These are phyloP conservation scores for Turdus rufiventris DNA, from an alignment of 2,113 vertebrate genomes.

Conservation along the genomic window DNA sequence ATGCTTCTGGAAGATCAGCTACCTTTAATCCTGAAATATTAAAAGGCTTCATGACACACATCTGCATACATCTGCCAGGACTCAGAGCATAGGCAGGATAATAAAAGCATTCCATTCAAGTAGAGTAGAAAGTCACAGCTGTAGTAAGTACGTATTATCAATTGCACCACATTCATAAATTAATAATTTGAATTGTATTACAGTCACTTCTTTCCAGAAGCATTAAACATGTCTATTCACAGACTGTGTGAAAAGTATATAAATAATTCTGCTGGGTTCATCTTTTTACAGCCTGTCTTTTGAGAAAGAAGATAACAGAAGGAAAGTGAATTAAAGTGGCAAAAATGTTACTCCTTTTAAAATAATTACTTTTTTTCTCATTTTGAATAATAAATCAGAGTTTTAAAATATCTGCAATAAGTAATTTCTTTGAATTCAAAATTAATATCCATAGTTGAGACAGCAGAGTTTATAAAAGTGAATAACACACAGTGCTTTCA, in stretches of 20 bases:
- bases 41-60: neutral
- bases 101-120: conserved; percentile 21
- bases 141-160: conserved; percentile 6
- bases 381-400: neutral
- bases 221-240: neutral
- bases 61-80: neutral
- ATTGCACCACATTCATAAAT: conserved; percentile 26
- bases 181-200: conserved; percentile 40
- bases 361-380: neutral
- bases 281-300: conserved; percentile 15
- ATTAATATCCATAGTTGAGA: neutral
- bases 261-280: conserved; percentile 25
- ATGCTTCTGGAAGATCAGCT: neutral
- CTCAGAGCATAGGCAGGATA: neutral
- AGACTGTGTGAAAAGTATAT: neutral
- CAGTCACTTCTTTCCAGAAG: conserved; percentile 22
- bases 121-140: conserved; percentile 35
- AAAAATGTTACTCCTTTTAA: neutral
- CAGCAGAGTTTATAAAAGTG: neutral
- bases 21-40: neutral
- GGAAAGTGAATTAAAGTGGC: neutral
- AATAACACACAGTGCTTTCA: neutral
- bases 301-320: neutral
- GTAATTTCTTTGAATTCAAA: neutral
- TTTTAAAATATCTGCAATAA: neutral